Evolutionary conservation across 2,888 invertebrate genomes (phyloP).

Genomic region (Troides aeacus): DNA sequence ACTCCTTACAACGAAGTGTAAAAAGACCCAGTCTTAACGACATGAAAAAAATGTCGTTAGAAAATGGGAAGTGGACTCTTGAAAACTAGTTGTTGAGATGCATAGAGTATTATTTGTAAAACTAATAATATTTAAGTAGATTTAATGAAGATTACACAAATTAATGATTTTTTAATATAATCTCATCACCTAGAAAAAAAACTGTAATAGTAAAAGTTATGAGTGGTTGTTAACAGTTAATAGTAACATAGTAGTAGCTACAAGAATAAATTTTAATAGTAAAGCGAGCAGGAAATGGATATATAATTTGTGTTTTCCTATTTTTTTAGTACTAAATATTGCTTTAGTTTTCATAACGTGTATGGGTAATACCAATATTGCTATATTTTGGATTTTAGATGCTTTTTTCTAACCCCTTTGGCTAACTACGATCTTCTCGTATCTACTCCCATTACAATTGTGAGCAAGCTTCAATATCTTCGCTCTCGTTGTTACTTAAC

Average conservation of each 20-base stretch:
- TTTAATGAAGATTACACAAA: neutral
- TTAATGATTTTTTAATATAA: too few relatives aligned
- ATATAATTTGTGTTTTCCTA: neutral
- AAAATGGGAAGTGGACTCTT: conserved; percentile 73
- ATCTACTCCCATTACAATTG: too few relatives aligned
- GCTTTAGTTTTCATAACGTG: too few relatives aligned
- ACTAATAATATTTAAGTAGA: conserved; percentile 21
- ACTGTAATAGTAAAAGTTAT: too few relatives aligned
- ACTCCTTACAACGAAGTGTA: conserved; percentile 51
- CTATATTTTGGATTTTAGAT: too few relatives aligned
- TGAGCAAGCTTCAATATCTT: neutral
- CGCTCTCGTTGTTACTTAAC: neutral
- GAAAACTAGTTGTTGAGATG: conserved; percentile 59
- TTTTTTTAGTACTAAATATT: too few relatives aligned
- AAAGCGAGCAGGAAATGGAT: conserved; percentile 11
- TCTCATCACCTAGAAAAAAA: too few relatives aligned
- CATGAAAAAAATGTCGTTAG: conserved; percentile 72
- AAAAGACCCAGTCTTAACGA: conserved; percentile 53
- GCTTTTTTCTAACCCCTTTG: too few relatives aligned
- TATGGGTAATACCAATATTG: too few relatives aligned
- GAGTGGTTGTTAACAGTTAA: too few relatives aligned
- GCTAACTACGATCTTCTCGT: too few relatives aligned
- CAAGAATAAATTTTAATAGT: conserved; percentile 4
- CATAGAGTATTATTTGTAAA: conserved; percentile 50
- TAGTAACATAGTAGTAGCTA: too few relatives aligned